A percentile compares a stretch with the other conserved stretches of the same genome.
These are phyloP conservation scores for Archilochus colubris DNA, from an alignment of 2,113 vertebrate genomes.

Conservation along the genomic window DNA sequence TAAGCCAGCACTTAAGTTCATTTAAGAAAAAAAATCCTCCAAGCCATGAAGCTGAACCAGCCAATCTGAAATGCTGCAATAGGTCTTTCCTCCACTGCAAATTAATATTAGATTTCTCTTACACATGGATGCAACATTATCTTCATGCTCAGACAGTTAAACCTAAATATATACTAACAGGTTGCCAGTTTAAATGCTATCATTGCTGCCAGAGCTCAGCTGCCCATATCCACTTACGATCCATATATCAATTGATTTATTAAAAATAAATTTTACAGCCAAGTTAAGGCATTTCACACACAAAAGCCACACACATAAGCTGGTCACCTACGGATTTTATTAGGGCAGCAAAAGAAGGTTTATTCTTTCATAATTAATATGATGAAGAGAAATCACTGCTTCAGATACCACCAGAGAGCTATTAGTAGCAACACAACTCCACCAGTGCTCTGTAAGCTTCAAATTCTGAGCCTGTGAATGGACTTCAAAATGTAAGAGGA, in stretches of 20 bases:
- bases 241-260: neutral
- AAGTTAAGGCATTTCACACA: neutral
- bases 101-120: neutral
- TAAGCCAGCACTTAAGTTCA: neutral
- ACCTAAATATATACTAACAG: slow-evolving; percentile 34
- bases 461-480: slow-evolving; percentile 58
- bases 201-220: slow-evolving; percentile 33
- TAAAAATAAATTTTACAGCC: neutral
- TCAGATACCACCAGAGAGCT: neutral
- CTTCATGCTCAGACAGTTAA: neutral
- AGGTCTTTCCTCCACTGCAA: neutral
- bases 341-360: neutral
- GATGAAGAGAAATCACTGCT: neutral
- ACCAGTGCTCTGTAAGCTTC: neutral
- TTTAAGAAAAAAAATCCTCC: neutral
- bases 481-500: slow-evolving; percentile 61
- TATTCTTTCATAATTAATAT: neutral
- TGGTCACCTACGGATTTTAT: neutral
- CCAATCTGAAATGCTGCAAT: neutral
- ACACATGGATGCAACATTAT: slow-evolving; percentile 40
- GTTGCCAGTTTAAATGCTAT: neutral
- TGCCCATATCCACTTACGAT: slow-evolving; percentile 27
- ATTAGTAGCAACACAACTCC: slow-evolving; percentile 6
- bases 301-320: neutral
- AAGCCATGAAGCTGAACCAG: neutral